phyloP scores from a whole-genome alignment of 2,888 invertebrate species.

The Argyresthia albistria region DNA sequence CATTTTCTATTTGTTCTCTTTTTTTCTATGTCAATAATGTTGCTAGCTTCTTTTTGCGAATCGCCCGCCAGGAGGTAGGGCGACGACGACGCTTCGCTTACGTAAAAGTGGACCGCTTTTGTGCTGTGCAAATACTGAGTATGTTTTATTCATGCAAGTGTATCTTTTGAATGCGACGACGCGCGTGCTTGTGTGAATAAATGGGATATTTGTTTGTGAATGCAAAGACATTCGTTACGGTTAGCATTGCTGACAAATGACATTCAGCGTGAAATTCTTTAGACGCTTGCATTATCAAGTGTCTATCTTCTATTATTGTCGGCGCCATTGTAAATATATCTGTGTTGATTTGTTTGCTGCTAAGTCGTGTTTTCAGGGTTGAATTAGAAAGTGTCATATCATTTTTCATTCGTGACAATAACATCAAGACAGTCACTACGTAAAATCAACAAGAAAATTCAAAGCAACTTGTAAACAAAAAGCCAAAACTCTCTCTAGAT shows the following conservation, averaged over 20 bases:
- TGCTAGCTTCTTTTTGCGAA: slow-evolving; percentile 6
- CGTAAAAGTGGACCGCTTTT: slow-evolving; percentile 38
- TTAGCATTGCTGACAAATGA: slow-evolving; percentile 3
- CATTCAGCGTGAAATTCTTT: slow-evolving; percentile 1
- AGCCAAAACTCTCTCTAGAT: too few relatives aligned
- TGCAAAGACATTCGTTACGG: slow-evolving; percentile 4
- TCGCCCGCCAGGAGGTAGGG: slow-evolving; percentile 1
- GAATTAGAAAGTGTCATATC: background rate
- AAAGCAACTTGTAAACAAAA: too few relatives aligned
- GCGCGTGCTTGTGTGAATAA: slow-evolving; percentile 2
- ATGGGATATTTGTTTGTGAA: slow-evolving; percentile 6
- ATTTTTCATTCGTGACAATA: background rate
- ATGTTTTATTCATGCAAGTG: slow-evolving; percentile 49
- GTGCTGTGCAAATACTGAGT: slow-evolving; percentile 37
- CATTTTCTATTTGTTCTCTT: slow-evolving; percentile 43
- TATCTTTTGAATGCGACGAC: slow-evolving; percentile 26
- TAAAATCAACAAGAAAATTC: too few relatives aligned
- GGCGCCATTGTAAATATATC: background rate
- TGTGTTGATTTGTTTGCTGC: background rate
- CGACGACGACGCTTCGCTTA: slow-evolving; percentile 25
- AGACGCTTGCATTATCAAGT: slow-evolving; percentile 1
- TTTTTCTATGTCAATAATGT: slow-evolving; percentile 24
- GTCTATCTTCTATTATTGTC: background rate
- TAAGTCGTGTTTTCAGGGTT: background rate
- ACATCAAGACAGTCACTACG: too few relatives aligned